Evolutionary conservation across 2,888 invertebrate species (phyloP), one percentile per base, ranked within the genome.

Genomic region (Charanyca ferruginea): DNA sequence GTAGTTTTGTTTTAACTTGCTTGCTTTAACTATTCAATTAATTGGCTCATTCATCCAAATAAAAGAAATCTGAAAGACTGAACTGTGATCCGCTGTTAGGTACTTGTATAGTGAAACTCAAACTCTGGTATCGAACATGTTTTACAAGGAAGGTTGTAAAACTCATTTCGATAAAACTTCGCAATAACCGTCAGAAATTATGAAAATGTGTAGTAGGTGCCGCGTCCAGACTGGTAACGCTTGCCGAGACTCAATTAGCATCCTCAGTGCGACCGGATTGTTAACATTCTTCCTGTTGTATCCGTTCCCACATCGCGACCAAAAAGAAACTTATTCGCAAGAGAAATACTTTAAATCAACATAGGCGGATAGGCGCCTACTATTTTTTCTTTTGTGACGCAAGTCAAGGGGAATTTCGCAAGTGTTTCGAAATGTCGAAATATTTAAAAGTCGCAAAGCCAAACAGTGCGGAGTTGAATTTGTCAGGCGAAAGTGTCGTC

Each of bases 211-310:
- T 89, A 80, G 87, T 89, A 86, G 87, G 89, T 73, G 87, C 83
- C 71, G 63, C 73, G 65, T 70, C 66, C 79, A 82, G 84, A 83
- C 87, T 82, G 83, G 87, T 87, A 89, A 87, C 84, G 88, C 85
- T 85, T 88, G 87, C 85, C 77, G 84, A 83, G 81, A 87, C 85
- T 88, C 90, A 91, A 92, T 93, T 93, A 93, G 89, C 90, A 90
- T 90, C 89, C 84, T 84, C 86, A 82, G 83, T 77, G 80, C 85
- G 87, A 91, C 90, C 89, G 89, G 92, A 90, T 89, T 88, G 88
- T 88, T 89, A 80, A 81, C 90, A 92, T 93, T 90, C 89, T 89
- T 90, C 87, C 89, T 85, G 83, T 83, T 86, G 85, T 87, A 86
- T 88, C 87, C 87, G 87, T 89, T 90, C 89, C 83, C 86, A 88